Evolutionary conservation across 2,797 vertebrate genomes (phyloP), one percentile per base, ranked within the genome.

Genomic region (Smutsia temminckii): DNA sequence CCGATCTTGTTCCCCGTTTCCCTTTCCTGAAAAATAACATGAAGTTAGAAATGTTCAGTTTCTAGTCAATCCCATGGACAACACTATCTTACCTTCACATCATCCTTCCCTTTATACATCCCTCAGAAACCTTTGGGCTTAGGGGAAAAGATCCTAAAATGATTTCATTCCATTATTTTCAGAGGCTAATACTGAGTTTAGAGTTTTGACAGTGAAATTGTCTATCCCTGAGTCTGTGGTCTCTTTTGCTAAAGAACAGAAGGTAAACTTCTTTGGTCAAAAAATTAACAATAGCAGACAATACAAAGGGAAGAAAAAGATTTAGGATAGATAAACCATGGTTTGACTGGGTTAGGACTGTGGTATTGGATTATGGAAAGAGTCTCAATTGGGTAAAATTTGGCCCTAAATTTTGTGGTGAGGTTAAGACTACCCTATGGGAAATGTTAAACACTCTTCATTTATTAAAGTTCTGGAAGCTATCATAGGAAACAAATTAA

Each of bases 401-500:
- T 95, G 42, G 40, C 51, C 5, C 63, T 59, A 89, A 4, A 14
- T 94, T 96, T 96, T 96, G 84, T 89, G 84, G 83, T 91, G 49
- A 91, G 83, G 94, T 91, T 93, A 95, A 85, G 81, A 85, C 4
- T 49, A 34, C 69, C n/a, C 64, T 84, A 23, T 88, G 96, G 90
- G 91, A 96, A 96, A 63, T 0, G 0, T 53, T 97, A 94, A 55
- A 21, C 25, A 95, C 53, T 94, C 89, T 97, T 96, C 61, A 34
- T 89, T 97, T 89, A 85, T 96, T 95, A 94, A 13, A 80, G 93
- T 80, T 98, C 95, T 96, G 94, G 78, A 97, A 97, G 96, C 97
- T 27, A 97, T 98, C 95, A 95, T 89, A 97, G 97, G 91, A 96
- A 98, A 96, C 97, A 95, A 96, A 97, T 97, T 97, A 97, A 96